Base-by-base conservation (phyloP, 1,140 invertebrate species). In the Phenacoccus solenopsis region DNA sequence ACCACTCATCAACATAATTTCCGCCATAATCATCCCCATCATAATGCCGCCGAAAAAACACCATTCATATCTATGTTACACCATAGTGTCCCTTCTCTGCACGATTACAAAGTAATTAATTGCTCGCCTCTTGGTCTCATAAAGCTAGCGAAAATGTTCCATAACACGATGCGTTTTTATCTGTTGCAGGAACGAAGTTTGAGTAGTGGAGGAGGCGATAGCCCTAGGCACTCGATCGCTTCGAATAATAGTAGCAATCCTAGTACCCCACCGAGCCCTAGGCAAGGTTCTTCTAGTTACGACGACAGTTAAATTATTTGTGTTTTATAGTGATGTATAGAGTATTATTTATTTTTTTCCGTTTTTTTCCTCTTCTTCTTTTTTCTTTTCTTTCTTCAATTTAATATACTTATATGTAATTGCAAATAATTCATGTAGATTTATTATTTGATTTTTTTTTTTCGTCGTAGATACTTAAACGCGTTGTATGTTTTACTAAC, bases 241-340 rank as follows among this genome's bases (percentile, higher is more conserved):
- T 90, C 89, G 49, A 90, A 90, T 79, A 90, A 89, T 78, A 90
- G 88, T 80, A 90, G 87, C 75, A 89, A 88, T 78, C 81, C 87
- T 72, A 89, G 88, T 70, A 90, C 87, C 71, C 88, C 88, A 70
- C 88, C 88, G 25, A 88, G 86, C 76, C 87, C 88, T 30, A 85
- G 85, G 72, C 86, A 87, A 75, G 86, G 85, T 74, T 88, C 86
- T 75, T 89, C 87, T 24, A 87, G 85, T 72, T 87, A 87, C 73
- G 86, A 88, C 77, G 79, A 78, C 75, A 69, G 61, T 32, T 68
- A 68, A 68, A 7, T 68, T n/a, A 5, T 9, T n/a, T 5, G 20
- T 68, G 9, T 68, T 20, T 24, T 25, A 28, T 67, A 67, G 3
- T 67, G 12, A 59, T 64, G 20, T 3, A 3, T 20, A 64, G 10